Base-by-base conservation (phyloP, 2,797 vertebrate genomes). In the Enoplosus armatus region DNA sequence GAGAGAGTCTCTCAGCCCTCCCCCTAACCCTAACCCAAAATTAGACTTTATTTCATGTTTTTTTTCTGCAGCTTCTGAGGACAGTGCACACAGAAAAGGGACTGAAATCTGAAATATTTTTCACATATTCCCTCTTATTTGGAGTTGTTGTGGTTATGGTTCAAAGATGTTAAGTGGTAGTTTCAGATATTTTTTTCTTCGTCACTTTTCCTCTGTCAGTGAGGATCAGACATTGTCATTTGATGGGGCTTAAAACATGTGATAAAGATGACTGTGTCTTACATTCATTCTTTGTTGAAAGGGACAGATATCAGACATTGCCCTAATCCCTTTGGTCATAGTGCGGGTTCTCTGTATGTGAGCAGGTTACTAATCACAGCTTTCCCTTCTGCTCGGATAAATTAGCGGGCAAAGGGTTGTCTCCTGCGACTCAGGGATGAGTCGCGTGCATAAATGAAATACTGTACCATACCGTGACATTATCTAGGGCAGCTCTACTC, bases 41-140 rank as follows among this genome's bases (percentile, higher is more conserved):
- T 94, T 87, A 94, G 94, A 95, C 95, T 95, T 94, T 92, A 94
- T 94, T 94, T 93, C 89, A 95, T 95, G 87, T 93, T 90, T 90
- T 92, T n/a, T 88, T 85, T 89, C 77, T 90, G 89, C 91, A 92
- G 90, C 90, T 61, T 94, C 91, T 91, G 87, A 90, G 90, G 94
- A 91, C 92, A 89, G 93, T 20, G 2, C 10, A n/a, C 47, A 70
- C 22, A 62, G 41, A 69, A 35, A 37, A 20, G 26, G 0, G 31
- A 15, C 26, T 24, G 14, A n/a, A 31, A 53, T 61, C 47, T 5
- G 39, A 35, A 24, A 5, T 4, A 18, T 35, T 41, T 54, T 62
- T n/a, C 20, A 56, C 5, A 29, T 15, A 54, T 50, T 55, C 12
- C 10, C 8, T 22, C 18, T 61, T 22, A 16, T 27, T 68, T 41